A percentile compares a stretch with the other conserved stretches of the same genome.
Conservation (phyloP, 1,140 invertebrate genomes). For the Drosophila ogumai region DNA sequence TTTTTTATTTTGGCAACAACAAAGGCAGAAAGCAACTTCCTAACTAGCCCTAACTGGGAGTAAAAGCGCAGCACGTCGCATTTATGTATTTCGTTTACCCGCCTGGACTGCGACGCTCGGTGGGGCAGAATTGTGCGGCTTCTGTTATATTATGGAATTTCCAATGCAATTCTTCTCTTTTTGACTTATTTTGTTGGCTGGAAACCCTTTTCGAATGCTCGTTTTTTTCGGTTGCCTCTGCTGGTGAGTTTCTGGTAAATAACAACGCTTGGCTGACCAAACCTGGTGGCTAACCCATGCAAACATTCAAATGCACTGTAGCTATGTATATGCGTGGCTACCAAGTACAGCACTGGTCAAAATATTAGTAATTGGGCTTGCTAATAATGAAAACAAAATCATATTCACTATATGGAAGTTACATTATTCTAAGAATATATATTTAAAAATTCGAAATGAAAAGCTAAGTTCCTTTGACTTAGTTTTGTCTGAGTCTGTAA, state of each 20-base stretch:
- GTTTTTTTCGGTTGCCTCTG: background rate
- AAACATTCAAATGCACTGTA: background rate
- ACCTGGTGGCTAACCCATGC: slow-evolving; percentile 19
- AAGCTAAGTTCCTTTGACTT: no score
- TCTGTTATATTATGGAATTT: slow-evolving; percentile 32
- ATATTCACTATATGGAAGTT: background rate
- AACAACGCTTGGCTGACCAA: slow-evolving; percentile 38
- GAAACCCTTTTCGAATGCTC: background rate
- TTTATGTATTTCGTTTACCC: slow-evolving; percentile 49
- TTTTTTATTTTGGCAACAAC: slow-evolving; percentile 2
- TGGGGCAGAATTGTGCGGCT: slow-evolving; percentile 9
- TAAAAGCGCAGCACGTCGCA: slow-evolving; percentile 48
- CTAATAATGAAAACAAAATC: no score
- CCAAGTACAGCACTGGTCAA: background rate
- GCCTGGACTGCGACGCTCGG: slow-evolving; percentile 16
- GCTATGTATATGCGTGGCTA: background rate
- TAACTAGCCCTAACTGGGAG: slow-evolving; percentile 27
- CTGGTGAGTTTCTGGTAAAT: slow-evolving; percentile 35
- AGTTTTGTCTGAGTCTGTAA: background rate
- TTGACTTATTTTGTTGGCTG: slow-evolving; percentile 7
- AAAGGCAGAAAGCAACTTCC: slow-evolving; percentile 6
- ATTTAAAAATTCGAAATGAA: background rate
- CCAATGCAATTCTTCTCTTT: slow-evolving; percentile 14
- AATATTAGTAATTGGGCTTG: background rate
- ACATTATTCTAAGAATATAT: no score